Evolutionary conservation across 2,888 invertebrate species (phyloP).

Genomic region (Drosophila cracens): DNA sequence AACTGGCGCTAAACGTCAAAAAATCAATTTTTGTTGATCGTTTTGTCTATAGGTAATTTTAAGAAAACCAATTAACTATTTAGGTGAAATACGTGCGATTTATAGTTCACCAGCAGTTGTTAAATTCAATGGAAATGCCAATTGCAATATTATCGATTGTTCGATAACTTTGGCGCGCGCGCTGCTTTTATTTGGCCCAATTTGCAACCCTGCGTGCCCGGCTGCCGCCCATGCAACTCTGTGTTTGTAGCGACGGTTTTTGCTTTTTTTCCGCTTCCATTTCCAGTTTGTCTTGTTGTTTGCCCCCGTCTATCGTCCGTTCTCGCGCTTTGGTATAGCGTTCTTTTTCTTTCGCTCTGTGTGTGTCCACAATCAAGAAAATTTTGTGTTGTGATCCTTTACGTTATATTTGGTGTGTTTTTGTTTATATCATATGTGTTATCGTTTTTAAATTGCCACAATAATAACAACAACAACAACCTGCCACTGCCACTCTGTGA

Average conservation of each 20-base stretch:
- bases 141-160: conserved; percentile 56
- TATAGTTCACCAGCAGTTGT: conserved; percentile 14
- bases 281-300: conserved; percentile 75
- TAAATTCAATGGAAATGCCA: conserved; percentile 14
- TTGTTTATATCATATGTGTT: conserved; percentile 43
- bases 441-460: conserved; percentile 40
- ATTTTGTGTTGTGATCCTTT: conserved; percentile 52
- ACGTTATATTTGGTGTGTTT: conserved; percentile 35
- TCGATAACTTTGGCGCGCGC: conserved; percentile 54
- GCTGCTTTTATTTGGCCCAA: conserved; percentile 17
- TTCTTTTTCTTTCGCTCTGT: conserved; percentile 63
- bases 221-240: conserved; percentile 69
- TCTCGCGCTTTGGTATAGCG: conserved; percentile 68
- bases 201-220: conserved; percentile 72
- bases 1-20: conserved; percentile 25
- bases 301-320: conserved; percentile 68
- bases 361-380: conserved; percentile 60
- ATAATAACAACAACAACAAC: conserved; percentile 69
- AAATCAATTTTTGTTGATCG: conserved; percentile 27
- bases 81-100: not conserved
- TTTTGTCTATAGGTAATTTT: not conserved
- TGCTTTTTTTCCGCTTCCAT: conserved; percentile 75
- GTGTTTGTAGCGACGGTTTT: conserved; percentile 72
- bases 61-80: not conserved
- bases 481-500: conserved; percentile 53